phyloP scores from a whole-genome alignment of 2,888 invertebrate species.

The Chrysomela aeneicollis region DNA sequence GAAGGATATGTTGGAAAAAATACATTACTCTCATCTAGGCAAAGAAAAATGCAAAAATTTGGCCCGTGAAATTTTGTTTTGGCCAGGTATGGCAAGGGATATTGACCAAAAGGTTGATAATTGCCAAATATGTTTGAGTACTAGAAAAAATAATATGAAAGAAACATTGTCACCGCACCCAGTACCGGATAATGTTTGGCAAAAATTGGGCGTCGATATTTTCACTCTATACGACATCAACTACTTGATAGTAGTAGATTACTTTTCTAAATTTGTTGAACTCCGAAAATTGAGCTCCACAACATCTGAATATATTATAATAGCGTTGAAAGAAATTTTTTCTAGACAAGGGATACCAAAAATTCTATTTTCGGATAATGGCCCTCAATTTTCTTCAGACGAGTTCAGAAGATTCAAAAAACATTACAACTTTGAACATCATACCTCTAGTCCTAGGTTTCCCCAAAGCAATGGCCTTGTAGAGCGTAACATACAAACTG shows the following conservation, averaged over 20 bases:
- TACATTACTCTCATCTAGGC: no score
- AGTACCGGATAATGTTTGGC: no score
- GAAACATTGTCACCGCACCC: not conserved
- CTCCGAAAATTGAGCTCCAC: not conserved
- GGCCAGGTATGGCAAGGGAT: no score
- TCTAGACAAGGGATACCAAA: no score
- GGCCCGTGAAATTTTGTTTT: no score
- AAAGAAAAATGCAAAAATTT: no score
- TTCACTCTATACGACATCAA: not conserved
- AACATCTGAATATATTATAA: not conserved
- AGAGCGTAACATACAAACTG: not conserved
- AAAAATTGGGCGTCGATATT: not conserved
- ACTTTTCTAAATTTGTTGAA: not conserved
- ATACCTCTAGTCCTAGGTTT: not conserved
- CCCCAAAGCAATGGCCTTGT: slow-evolving; percentile 1
- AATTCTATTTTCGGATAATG: slow-evolving; percentile 10
- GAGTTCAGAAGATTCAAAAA: not conserved
- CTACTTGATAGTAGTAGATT: not conserved
- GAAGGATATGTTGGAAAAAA: no score
- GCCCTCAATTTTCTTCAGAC: not conserved
- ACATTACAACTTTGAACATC: not conserved
- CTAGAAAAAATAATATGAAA: not conserved
- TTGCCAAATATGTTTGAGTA: no score
- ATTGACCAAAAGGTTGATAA: no score
- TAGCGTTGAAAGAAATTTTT: not conserved